Base-by-base conservation (phyloP, 2,113 vertebrate genomes). In the Machaerirhynchus nigripectus region DNA sequence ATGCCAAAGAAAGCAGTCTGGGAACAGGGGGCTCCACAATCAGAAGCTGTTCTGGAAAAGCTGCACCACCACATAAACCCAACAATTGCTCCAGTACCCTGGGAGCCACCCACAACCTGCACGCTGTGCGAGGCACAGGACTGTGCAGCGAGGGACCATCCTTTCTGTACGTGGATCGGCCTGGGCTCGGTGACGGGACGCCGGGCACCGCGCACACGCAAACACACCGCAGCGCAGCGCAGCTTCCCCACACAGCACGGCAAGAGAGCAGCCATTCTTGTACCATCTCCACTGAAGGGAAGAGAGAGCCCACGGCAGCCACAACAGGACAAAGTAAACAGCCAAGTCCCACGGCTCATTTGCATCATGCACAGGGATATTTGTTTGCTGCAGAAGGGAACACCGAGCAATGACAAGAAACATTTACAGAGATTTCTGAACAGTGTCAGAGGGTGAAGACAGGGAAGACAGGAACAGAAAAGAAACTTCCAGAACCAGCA, bases 1-100 rank as follows among this genome's bases (percentile, higher is more conserved):
- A 44, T n/a, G 52, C 69, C 56, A 84, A 75, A 52, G 15, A 70
- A 22, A 95, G 30, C 60, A 84, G 63, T 30, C 42, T 6, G 0
- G 37, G 17, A 94, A 80, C 27, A 75, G 73, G 3, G 69, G 10
- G 35, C 37, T 94, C 57, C 57, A 49, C 68, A 52, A 46, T 22
- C 78, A 86, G 79, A 55, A 84, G 44, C 31, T 84, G 27, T 11
- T 87, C 56, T 52, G 56, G 39, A 67, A 90, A 77, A 95, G 47
- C 33, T 69, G 53, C 35, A 35, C 67, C 42, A 71, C 20, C 35
- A 50, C 84, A 59, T 26, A 86, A 78, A 75, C 15, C 33, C 84
- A 88, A 56, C 44, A 88, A 94, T 17, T 81, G 53, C 57, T 76
- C 28, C 69, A 65, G 5, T 10, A 13, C 15, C 39, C 42, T 6